These are phyloP conservation scores for Cephus pygmeus DNA, from an alignment of 2,888 invertebrate species.

Conservation along the genomic window DNA sequence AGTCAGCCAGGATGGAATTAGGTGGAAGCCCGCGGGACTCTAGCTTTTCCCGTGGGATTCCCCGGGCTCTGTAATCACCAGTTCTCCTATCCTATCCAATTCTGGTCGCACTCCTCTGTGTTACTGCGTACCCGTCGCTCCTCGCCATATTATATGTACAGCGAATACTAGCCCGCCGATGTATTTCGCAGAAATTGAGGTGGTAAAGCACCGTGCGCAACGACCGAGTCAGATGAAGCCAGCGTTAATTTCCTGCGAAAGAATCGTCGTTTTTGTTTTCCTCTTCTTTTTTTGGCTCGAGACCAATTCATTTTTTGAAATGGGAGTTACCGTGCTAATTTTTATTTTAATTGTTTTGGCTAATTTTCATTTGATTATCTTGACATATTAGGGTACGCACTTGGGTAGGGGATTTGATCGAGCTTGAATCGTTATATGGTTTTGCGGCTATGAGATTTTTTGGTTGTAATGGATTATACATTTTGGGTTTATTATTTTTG, in stretches of 20 bases:
- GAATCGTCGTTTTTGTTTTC: not conserved
- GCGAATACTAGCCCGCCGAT: slow-evolving; percentile 12
- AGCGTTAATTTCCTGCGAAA: not conserved
- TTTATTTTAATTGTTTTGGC: not conserved
- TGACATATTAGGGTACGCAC: not conserved
- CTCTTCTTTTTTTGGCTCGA: not conserved
- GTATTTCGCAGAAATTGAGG: slow-evolving; percentile 20
- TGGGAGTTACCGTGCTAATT: not conserved
- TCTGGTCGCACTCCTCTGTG: slow-evolving; percentile 49
- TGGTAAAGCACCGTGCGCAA: slow-evolving; percentile 4
- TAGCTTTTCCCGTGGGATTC: slow-evolving; percentile 54
- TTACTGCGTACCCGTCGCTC: slow-evolving; percentile 6
- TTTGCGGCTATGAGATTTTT: not conserved
- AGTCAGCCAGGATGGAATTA: slow-evolving; percentile 64
- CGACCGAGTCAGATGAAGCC: not conserved
- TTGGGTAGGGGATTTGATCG: not conserved
- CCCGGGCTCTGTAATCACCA: slow-evolving; percentile 63
- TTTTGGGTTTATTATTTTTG: not conserved
- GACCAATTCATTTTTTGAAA: not conserved
- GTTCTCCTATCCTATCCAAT: slow-evolving; percentile 62
- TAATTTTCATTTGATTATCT: not conserved
- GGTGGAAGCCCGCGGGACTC: slow-evolving; percentile 60
- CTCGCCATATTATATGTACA: slow-evolving; percentile 17
- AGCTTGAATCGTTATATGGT: not conserved
- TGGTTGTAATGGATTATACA: not conserved